Evolutionary conservation across 2,888 invertebrate species (phyloP), one percentile per base, ranked within the genome.

Genomic region (Zaprionus obscuricornis): DNA sequence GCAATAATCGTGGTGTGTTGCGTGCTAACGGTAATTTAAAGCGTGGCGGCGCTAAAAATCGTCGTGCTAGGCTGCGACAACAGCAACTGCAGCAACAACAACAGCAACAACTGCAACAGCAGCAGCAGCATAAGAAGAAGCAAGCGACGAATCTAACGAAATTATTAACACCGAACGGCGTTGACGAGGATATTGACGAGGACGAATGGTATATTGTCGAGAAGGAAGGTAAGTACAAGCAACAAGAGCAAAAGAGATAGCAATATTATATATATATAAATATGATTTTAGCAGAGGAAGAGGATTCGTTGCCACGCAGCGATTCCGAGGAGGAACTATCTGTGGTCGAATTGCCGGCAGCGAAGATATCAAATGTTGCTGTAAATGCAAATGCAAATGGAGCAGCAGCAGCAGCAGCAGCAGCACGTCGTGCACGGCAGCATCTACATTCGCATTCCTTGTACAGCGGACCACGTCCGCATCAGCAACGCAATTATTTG

Each of bases 131-230:
- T 57, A 40, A 50, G 52, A 39, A 69, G 74, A 77, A 84, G 52
- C 82, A 85, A 46, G 47, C 74, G 43, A 50, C 75, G 43, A 65
- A 68, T n/a, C 63, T 79, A 50, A 76, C 83, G 60, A 85, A 82
- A 60, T 55, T 87, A 39, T 46, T 78, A 31, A 75, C 84, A 16
- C 71, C 81, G 22, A 68, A 54, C 62, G 72, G 69, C 42, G 75
- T 60, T 29, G 84, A 81, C 42, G 87, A 87, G 52, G 88, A 88
- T 45, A 67, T 86, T 36, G 74, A 89, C 74, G 92, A 89, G 68
- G 92, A 92, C 83, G 92, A 92, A 73, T 93, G 93, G 93, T 90
- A 92, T 52, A 89, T 93, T 79, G 91, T 93, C 66, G 91, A 91
- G 64, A 90, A 89, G 72, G 88, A 89, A 63, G 88, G 89, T 89